A percentile compares a stretch with the other conserved stretches of the same genome.
Evolutionary conservation across 1,140 invertebrate species (phyloP).

Genomic region (Polypedilum pembai): DNA sequence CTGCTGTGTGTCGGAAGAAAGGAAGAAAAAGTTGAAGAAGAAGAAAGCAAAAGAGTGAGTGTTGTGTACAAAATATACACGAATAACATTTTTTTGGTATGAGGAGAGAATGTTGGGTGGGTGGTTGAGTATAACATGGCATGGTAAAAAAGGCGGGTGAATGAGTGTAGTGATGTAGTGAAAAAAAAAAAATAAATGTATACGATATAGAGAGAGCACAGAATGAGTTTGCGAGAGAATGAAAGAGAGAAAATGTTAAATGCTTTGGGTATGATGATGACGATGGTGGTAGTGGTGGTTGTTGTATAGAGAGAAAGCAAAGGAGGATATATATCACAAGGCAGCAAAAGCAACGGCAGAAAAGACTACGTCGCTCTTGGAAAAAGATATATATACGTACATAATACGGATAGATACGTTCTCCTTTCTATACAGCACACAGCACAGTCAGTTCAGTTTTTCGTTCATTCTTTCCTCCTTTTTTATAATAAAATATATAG

Average conservation of each 20-base stretch:
- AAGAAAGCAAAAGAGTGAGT: background rate
- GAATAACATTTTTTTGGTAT: background rate
- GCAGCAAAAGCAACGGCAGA: slow-evolving; percentile 16
- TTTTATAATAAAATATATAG: slow-evolving; percentile 28
- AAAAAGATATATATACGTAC: slow-evolving; percentile 21
- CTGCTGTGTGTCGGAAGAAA: background rate
- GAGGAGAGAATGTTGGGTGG: background rate
- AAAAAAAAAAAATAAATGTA: slow-evolving; percentile 22
- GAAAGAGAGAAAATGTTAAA: background rate
- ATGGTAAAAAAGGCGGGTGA: background rate
- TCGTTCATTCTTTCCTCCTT: slow-evolving; percentile 20
- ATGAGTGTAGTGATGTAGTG: background rate
- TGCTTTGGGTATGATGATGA: background rate
- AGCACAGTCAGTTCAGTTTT: background rate
- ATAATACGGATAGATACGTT: slow-evolving; percentile 26
- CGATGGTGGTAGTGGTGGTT: background rate
- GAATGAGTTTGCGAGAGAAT: background rate
- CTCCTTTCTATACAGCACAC: slow-evolving; percentile 5
- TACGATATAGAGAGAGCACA: background rate
- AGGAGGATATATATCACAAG: slow-evolving; percentile 26
- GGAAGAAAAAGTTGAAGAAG: background rate
- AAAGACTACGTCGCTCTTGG: slow-evolving; percentile 19
- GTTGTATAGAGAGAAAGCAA: slow-evolving; percentile 10
- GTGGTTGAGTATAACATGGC: background rate
- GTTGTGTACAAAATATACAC: background rate